phyloP scores from a whole-genome alignment of 2,113 vertebrate genomes.

The Emydura subglobosa region DNA sequence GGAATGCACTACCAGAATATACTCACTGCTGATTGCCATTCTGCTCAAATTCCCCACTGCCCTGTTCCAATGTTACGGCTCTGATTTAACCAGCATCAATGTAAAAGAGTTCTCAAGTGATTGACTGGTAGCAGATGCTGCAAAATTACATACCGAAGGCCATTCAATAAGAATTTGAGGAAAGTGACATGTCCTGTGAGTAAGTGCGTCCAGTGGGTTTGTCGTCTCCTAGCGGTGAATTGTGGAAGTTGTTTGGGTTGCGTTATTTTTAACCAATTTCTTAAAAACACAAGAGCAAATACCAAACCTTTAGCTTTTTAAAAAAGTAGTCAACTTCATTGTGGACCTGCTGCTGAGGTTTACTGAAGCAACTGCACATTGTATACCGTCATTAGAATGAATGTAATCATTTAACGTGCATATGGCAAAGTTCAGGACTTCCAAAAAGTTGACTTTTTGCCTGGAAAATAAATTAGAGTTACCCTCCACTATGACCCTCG shows the following conservation, averaged over 20 bases:
- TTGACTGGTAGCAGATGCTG: neutral
- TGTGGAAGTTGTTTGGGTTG: constrained; percentile 1
- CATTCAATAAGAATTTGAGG: constrained; percentile 31
- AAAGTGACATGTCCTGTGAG: constrained; percentile 36
- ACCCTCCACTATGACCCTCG: constrained; percentile 8
- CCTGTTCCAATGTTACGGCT: neutral
- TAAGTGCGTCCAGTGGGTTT: neutral
- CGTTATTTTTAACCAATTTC: neutral
- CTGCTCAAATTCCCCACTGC: neutral
- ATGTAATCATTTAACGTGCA: constrained; percentile 5
- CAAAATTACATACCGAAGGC: constrained; percentile 45
- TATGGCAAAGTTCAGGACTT: constrained; percentile 10
- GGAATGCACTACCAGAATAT: neutral
- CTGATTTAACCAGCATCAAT: constrained; percentile 28
- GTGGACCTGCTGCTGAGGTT: neutral
- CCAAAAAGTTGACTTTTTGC: neutral
- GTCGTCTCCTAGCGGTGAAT: neutral
- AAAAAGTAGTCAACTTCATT: neutral
- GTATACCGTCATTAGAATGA: neutral
- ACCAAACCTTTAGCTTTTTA: neutral
- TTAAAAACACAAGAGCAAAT: neutral
- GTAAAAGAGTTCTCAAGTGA: constrained; percentile 3
- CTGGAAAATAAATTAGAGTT: neutral
- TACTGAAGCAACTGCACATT: neutral
- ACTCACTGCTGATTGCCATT: neutral